phyloP scores from a whole-genome alignment of 1,140 invertebrate genomes.

The Lucilia sericata region DNA sequence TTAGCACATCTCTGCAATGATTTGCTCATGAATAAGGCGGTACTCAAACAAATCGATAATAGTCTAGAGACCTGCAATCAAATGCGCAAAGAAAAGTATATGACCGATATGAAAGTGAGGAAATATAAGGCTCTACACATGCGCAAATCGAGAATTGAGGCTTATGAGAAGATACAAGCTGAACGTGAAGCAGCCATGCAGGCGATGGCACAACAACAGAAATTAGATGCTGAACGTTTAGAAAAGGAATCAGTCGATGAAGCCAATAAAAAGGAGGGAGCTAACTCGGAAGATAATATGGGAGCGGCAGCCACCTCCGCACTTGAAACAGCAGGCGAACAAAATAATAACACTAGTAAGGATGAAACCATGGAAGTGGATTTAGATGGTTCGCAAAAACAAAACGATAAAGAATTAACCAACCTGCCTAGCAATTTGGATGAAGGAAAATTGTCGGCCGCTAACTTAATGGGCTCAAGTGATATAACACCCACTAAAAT shows the following conservation, averaged over 20 bases:
- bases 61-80: constrained; percentile 82
- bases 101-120: constrained; percentile 88
- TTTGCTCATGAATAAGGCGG: constrained; percentile 90
- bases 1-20: constrained; percentile 94
- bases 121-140: constrained; percentile 83
- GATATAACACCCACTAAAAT: constrained; percentile 51
- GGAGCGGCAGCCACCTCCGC: neutral
- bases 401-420: constrained; percentile 15
- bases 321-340: neutral
- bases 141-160: constrained; percentile 80
- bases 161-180: constrained; percentile 74
- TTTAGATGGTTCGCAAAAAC: neutral
- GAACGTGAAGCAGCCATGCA: constrained; percentile 66
- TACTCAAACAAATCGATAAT: constrained; percentile 83
- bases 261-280: neutral
- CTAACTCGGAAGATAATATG: neutral
- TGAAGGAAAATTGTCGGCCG: neutral
- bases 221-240: constrained; percentile 56
- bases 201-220: constrained; percentile 58
- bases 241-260: constrained; percentile 52
- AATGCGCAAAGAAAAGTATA: constrained; percentile 82
- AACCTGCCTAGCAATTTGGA: constrained; percentile 20
- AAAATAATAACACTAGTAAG: constrained; percentile 35
- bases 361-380: constrained; percentile 46
- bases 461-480: neutral